Conservation (phyloP, 2,797 vertebrate species). For the Falco rusticolus region DNA sequence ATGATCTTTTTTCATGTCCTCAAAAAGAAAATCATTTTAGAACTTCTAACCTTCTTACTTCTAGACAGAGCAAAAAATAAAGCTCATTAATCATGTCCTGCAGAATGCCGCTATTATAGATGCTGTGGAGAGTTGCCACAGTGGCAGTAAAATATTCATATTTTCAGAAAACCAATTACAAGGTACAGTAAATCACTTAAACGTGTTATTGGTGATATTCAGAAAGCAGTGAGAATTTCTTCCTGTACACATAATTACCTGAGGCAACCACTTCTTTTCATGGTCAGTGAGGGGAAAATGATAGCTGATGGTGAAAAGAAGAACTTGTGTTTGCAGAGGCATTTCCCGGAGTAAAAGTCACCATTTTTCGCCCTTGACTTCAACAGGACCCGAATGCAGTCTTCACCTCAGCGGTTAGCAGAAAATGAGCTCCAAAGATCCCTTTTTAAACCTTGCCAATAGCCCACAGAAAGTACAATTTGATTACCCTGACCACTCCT, state of each 20-base stretch:
- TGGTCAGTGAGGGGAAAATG: constrained; percentile 51
- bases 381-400: background rate
- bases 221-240: constrained; percentile 70
- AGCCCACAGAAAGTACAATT: background rate
- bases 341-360: background rate
- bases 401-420: background rate
- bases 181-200: constrained; percentile 83
- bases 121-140: constrained; percentile 73
- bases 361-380: background rate
- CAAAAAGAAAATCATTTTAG: constrained; percentile 67
- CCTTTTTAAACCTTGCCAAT: background rate
- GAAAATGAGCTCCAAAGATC: background rate
- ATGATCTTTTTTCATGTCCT: constrained; percentile 18
- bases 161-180: constrained; percentile 82
- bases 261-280: constrained; percentile 71
- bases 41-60: constrained; percentile 77
- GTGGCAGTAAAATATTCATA: constrained; percentile 81
- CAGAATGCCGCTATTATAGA: constrained; percentile 81
- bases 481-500: background rate
- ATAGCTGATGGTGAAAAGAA: background rate
- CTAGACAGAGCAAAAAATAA: constrained; percentile 69
- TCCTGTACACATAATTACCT: constrained; percentile 69
- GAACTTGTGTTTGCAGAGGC: background rate
- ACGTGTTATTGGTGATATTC: constrained; percentile 76
- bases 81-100: constrained; percentile 76